Evolutionary conservation across 2,797 vertebrate species (phyloP), one percentile per base, ranked within the genome.

Genomic region (Fistularia tabacaria): DNA sequence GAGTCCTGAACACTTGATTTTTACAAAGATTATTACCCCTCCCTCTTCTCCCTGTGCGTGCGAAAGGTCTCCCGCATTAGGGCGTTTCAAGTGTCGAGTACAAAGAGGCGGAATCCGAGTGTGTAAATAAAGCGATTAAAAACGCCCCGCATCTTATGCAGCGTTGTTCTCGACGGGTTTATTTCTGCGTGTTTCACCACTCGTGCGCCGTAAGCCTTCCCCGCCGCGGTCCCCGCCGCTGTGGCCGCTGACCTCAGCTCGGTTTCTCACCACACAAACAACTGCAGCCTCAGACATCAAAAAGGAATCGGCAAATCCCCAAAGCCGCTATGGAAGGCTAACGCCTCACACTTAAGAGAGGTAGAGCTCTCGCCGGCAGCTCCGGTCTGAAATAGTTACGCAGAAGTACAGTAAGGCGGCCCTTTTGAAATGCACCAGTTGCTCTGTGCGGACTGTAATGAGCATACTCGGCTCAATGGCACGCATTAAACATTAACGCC

Each of bases 401-500:
- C 67, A 71, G 72, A 64, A 52, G 55, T 49, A 36, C 48, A 72
- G 59, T 73, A 80, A 81, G 71, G 81, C 59, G 71, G 58, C 48
- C 10, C 52, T 25, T 73, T 47, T 74, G 66, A 83, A 80, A 73
- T 43, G 74, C 76, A 82, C 80, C 81, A 77, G 83, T 81, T 84
- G 82, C 70, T 81, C 74, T 40, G 59, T 57, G 67, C 48, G 46
- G 66, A 78, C 63, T 73, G 51, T 83, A 84, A 88, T 76, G 76
- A 67, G 80, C 83, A 76, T 82, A 55, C 64, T 71, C 45, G 57
- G 67, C 69, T 70, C 58, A 13, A 38, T 60, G 72, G 81, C 81
- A 86, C 60, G 73, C 70, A 88, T 79, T 79, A 81, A 83, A 84
- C 84, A 83, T 88, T 86, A 86, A 88, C 86, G 82, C 83, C 53